Percentiles rank a stretch among this genome's conserved stretches.
Conservation (phyloP, 2,797 vertebrate species). For the Gymnodraco acuticeps region DNA sequence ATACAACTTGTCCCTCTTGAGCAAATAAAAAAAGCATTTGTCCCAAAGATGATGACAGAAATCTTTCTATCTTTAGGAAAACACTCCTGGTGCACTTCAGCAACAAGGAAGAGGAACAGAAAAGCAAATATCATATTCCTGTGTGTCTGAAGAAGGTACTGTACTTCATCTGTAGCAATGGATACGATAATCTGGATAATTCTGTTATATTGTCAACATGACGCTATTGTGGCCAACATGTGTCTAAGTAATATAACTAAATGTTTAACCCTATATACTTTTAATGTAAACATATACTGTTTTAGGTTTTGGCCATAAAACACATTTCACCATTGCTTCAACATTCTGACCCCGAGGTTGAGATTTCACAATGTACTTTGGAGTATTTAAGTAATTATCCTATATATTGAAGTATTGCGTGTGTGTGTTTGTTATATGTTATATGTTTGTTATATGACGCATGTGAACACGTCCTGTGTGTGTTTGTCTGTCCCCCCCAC, state of each 20-base stretch:
- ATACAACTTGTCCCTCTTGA: neutral
- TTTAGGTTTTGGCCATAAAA: neutral
- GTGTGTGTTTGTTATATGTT: neutral
- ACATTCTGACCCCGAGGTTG: neutral
- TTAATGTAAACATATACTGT: too few species aligned
- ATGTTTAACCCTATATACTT: neutral
- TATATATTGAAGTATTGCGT: neutral
- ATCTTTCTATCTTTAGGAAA: slow-evolving; percentile 64
- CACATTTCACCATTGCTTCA: neutral
- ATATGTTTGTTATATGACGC: neutral
- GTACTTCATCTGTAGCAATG: neutral
- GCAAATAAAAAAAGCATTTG: neutral
- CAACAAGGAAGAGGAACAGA: slow-evolving; percentile 46
- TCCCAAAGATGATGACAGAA: neutral
- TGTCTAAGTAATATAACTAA: too few species aligned
- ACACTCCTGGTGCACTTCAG: slow-evolving; percentile 79
- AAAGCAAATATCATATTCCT: slow-evolving; percentile 66
- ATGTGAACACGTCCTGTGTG: neutral
- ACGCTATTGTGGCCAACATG: neutral
- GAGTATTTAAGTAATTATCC: neutral
- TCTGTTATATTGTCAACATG: neutral
- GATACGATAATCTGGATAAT: too few species aligned
- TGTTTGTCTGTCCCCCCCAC: slow-evolving; percentile 13
- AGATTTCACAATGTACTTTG: neutral
- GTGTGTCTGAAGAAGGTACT: slow-evolving; percentile 80